Evolutionary conservation across 2,113 vertebrate genomes (phyloP).

Genomic region (Xyliphius kryptos): DNA sequence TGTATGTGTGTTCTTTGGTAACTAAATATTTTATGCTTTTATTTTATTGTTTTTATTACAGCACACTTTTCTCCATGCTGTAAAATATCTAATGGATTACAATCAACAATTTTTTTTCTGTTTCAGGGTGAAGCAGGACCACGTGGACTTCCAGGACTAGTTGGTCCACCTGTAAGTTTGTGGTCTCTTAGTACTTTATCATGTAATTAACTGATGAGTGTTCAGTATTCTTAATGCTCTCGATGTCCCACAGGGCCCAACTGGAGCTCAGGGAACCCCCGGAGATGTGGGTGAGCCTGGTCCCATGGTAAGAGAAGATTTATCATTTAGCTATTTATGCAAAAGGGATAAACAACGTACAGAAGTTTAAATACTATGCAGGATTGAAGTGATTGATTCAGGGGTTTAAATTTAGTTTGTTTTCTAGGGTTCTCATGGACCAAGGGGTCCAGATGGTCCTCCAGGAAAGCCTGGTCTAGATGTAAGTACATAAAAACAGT

Average conservation of each 20-base stretch:
- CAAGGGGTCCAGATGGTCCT: slow-evolving; percentile 85
- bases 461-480: slow-evolving; percentile 85
- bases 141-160: slow-evolving; percentile 78
- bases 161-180: slow-evolving; percentile 74
- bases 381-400: neutral
- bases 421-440: slow-evolving; percentile 75
- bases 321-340: neutral
- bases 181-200: neutral
- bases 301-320: slow-evolving; percentile 70
- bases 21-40: no score
- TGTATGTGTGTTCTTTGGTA: no score
- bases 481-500: slow-evolving; percentile 63
- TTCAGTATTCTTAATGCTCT: neutral
- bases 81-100: no score
- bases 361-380: neutral
- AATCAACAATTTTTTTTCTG: neutral
- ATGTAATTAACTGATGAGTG: neutral
- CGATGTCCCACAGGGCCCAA: slow-evolving; percentile 68
- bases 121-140: slow-evolving; percentile 84
- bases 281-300: slow-evolving; percentile 73
- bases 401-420: neutral
- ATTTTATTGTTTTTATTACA: no score
- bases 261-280: slow-evolving; percentile 77
- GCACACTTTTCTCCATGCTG: no score
- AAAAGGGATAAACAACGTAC: no score